Conservation (phyloP, 2,888 invertebrate species). For the Scelioninae gen. 1 region DNA sequence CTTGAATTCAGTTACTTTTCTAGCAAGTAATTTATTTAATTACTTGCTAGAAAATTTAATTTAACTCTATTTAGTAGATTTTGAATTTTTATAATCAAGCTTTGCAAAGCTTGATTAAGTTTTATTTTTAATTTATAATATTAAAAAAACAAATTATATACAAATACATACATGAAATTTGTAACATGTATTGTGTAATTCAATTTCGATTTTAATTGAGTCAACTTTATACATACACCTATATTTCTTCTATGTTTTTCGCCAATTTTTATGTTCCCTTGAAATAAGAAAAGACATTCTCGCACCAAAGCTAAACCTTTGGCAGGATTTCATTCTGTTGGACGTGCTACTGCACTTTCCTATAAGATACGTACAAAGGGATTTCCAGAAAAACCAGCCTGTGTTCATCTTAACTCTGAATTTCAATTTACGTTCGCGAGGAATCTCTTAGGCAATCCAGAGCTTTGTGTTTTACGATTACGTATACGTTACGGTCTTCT, state of each 20-base stretch:
- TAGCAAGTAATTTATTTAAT: too few species aligned
- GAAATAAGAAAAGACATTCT: slow-evolving; percentile 28
- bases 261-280: neutral
- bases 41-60: too few species aligned
- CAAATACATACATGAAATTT: too few species aligned
- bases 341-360: slow-evolving; percentile 53
- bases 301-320: slow-evolving; percentile 33
- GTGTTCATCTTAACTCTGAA: slow-evolving; percentile 54
- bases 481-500: slow-evolving; percentile 37
- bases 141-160: too few species aligned
- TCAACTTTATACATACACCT: neutral
- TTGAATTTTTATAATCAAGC: too few species aligned
- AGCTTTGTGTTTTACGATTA: slow-evolving; percentile 55
- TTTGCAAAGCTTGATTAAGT: too few species aligned
- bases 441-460: slow-evolving; percentile 44
- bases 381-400: slow-evolving; percentile 54
- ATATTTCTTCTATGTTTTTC: neutral
- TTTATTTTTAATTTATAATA: too few species aligned
- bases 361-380: slow-evolving; percentile 54
- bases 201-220: neutral
- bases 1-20: too few species aligned
- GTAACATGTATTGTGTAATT: too few species aligned
- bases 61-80: too few species aligned
- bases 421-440: slow-evolving; percentile 55
- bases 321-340: slow-evolving; percentile 41